Evolutionary conservation across 2,888 invertebrate species (phyloP).

Genomic region (Drosophila peninsularis): DNA sequence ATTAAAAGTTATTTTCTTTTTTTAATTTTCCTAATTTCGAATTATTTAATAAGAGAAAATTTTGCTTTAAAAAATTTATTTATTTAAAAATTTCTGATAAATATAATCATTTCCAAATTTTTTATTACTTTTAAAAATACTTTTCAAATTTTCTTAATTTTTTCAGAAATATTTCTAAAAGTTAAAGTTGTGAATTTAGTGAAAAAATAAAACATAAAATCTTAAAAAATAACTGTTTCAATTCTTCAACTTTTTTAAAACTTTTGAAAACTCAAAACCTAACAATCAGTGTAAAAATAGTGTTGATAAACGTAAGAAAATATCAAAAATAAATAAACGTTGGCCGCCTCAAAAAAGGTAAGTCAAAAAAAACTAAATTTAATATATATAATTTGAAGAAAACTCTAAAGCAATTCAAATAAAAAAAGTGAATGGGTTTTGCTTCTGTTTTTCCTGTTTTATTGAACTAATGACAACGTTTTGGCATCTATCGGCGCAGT

Average conservation of each 20-base stretch:
- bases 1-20: no score
- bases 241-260: not conserved
- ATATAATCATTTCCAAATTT: no score
- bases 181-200: constrained; percentile 17
- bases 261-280: not conserved
- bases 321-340: not conserved
- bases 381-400: not conserved
- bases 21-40: no score
- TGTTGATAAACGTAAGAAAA: constrained; percentile 6
- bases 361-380: not conserved
- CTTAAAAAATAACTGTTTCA: not conserved
- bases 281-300: constrained; percentile 7
- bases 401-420: not conserved
- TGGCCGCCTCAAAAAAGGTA: constrained; percentile 6
- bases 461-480: not conserved
- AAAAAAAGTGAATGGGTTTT: not conserved
- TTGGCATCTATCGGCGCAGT: not conserved
- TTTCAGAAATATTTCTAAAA: not conserved
- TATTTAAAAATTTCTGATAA: no score
- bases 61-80: no score
- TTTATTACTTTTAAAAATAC: not conserved
- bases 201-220: not conserved
- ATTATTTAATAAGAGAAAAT: no score
- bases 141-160: not conserved
- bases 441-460: not conserved